Conservation (phyloP, 2,888 invertebrate species). For the Ophonus ardosiacus region DNA sequence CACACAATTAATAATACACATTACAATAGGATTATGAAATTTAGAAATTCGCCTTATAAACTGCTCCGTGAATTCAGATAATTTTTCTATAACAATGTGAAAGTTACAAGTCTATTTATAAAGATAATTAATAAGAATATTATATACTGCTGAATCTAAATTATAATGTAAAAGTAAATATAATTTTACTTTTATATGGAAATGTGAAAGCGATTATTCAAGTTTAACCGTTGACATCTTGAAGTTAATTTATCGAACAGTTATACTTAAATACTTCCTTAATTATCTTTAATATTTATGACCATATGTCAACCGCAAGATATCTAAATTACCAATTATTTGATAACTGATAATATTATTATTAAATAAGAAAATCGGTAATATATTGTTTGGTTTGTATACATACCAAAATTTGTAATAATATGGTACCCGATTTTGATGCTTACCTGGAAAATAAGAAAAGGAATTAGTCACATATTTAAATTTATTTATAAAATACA, state of each 20-base stretch:
- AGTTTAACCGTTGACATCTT: constrained; percentile 13
- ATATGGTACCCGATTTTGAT: no score
- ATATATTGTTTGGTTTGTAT: no score
- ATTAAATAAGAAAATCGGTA: no score
- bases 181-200: not conserved
- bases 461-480: no score
- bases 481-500: no score
- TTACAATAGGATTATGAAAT: constrained; percentile 7
- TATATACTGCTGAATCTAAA: not conserved
- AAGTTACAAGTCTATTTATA: not conserved
- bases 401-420: no score
- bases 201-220: constrained; percentile 21
- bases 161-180: constrained; percentile 12
- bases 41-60: not conserved
- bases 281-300: constrained; percentile 11
- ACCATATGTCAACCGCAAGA: not conserved
- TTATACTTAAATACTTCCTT: constrained; percentile 4
- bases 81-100: constrained; percentile 5
- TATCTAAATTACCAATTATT: no score
- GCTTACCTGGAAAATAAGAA: no score
- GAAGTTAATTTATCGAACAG: not conserved
- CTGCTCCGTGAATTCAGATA: not conserved
- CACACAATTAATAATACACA: constrained; percentile 16
- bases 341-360: no score
- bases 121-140: constrained; percentile 18